Conservation (phyloP, 2,888 invertebrate species). For the Monopis laevigella region DNA sequence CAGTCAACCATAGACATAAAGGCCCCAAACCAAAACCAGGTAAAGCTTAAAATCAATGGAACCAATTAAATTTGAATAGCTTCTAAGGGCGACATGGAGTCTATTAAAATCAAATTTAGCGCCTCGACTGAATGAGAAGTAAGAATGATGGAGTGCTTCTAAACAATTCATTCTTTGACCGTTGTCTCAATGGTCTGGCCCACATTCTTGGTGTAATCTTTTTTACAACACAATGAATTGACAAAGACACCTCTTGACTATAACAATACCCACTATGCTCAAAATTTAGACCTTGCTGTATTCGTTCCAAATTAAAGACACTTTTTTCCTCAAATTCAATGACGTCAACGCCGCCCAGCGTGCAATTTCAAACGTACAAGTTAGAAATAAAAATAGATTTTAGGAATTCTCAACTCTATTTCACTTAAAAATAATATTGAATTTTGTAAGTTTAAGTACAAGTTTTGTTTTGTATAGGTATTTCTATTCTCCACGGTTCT, state of each 20-base stretch:
- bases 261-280: slow-evolving; percentile 39
- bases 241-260: slow-evolving; percentile 44
- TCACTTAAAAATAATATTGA: slow-evolving; percentile 3
- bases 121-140: slow-evolving; percentile 56
- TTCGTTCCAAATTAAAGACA: slow-evolving; percentile 54
- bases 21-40: slow-evolving; percentile 31
- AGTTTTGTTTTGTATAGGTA: slow-evolving; percentile 35
- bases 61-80: slow-evolving; percentile 46
- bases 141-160: slow-evolving; percentile 57
- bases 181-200: slow-evolving; percentile 51
- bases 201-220: slow-evolving; percentile 55
- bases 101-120: slow-evolving; percentile 64
- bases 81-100: slow-evolving; percentile 57
- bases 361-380: slow-evolving; percentile 24
- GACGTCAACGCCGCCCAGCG: slow-evolving; percentile 48
- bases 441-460: slow-evolving; percentile 1
- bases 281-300: slow-evolving; percentile 7
- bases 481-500: slow-evolving; percentile 43
- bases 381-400: slow-evolving; percentile 10
- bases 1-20: too few relatives aligned
- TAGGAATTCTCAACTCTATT: slow-evolving; percentile 14
- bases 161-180: slow-evolving; percentile 54
- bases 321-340: slow-evolving; percentile 47
- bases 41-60: slow-evolving; percentile 39
- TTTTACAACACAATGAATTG: slow-evolving; percentile 47